phyloP scores from a whole-genome alignment of 2,797 vertebrate species.

The Bryconaethiops microstoma region DNA sequence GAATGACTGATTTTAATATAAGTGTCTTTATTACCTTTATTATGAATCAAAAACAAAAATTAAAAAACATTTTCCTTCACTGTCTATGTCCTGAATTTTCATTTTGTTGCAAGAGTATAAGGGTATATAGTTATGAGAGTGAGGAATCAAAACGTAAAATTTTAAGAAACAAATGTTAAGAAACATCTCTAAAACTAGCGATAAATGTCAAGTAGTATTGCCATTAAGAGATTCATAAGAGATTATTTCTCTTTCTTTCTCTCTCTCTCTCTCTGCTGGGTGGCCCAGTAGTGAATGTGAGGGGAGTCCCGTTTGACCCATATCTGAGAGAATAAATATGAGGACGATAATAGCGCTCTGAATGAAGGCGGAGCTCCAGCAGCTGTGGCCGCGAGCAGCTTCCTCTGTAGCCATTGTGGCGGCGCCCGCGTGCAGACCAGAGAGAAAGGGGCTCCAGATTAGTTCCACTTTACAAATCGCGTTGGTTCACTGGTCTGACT shows the following conservation, averaged over 20 bases:
- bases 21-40: too few species aligned
- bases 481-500: slow-evolving; percentile 61
- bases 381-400: slow-evolving; percentile 52
- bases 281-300: slow-evolving; percentile 74
- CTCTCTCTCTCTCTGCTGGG: slow-evolving; percentile 61
- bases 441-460: slow-evolving; percentile 63
- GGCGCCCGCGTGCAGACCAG: slow-evolving; percentile 30
- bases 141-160: too few species aligned
- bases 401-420: slow-evolving; percentile 52
- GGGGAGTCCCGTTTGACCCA: slow-evolving; percentile 50
- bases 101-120: background rate
- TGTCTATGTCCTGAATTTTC: too few species aligned
- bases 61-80: too few species aligned
- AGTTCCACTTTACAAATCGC: slow-evolving; percentile 70
- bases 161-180: too few species aligned
- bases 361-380: slow-evolving; percentile 53
- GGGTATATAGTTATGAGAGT: background rate
- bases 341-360: slow-evolving; percentile 60
- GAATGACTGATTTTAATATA: too few species aligned
- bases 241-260: background rate
- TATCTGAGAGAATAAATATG: slow-evolving; percentile 61
- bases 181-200: too few species aligned
- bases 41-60: too few species aligned
- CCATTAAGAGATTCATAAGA: background rate
- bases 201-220: background rate